Conservation (phyloP, 2,888 invertebrate genomes). For the Cecidostiba fungosa region DNA sequence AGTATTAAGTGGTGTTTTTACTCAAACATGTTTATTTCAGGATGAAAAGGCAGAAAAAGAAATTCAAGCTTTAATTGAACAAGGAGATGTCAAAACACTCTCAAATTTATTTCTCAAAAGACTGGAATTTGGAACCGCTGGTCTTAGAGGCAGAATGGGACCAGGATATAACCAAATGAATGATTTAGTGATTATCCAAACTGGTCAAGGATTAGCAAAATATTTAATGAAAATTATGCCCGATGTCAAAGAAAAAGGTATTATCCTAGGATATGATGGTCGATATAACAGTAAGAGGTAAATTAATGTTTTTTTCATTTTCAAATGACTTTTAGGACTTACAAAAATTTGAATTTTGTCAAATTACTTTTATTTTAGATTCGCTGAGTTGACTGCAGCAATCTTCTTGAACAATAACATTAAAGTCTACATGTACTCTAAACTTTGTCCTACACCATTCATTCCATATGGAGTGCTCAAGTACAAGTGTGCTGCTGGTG, state of each 20-base stretch:
- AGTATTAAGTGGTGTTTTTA: background rate
- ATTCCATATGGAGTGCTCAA: conserved; percentile 92
- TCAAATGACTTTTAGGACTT: background rate
- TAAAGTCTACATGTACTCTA: conserved; percentile 90
- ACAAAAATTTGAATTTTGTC: conserved; percentile 30
- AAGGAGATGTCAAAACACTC: conserved; percentile 83
- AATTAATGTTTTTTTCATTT: conserved; percentile 63
- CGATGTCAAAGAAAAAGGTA: conserved; percentile 84
- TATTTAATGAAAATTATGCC: conserved; percentile 86
- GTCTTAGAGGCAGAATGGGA: conserved; percentile 95
- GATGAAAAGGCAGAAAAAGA: conserved; percentile 85
- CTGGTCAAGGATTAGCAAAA: conserved; percentile 92
- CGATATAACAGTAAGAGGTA: conserved; percentile 94
- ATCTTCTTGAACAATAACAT: conserved; percentile 90
- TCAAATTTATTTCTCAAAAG: conserved; percentile 85
- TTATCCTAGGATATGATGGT: conserved; percentile 96
- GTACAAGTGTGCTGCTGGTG: conserved; percentile 89
- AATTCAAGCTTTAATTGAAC: conserved; percentile 83
- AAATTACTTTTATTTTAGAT: conserved; percentile 82
- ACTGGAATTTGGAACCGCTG: conserved; percentile 95
- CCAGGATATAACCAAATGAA: conserved; percentile 97
- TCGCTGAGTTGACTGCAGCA: conserved; percentile 92
- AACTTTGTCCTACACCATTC: conserved; percentile 95
- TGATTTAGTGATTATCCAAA: conserved; percentile 97
- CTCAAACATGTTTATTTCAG: conserved; percentile 73